These are phyloP conservation scores for Trichopria drosophilae DNA, from an alignment of 2,888 invertebrate species.

Conservation along the genomic window DNA sequence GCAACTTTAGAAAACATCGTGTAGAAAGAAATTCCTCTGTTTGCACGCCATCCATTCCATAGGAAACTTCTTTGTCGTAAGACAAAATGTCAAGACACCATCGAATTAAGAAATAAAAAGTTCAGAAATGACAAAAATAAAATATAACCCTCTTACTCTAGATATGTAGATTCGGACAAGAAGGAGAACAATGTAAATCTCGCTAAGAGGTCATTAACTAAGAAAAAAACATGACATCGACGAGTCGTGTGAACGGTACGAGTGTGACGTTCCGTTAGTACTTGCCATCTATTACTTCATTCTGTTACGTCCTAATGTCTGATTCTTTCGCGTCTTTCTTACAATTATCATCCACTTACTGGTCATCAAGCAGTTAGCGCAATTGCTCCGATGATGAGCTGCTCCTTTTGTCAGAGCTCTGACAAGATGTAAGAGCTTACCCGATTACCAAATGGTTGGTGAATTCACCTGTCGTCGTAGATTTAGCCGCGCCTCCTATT, in stretches of 20 bases:
- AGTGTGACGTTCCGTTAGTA: too few relatives aligned
- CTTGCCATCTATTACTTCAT: slow-evolving; percentile 24
- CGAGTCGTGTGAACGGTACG: slow-evolving; percentile 23
- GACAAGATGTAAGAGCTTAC: slow-evolving; percentile 25
- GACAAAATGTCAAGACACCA: too few relatives aligned
- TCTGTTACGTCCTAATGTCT: background rate
- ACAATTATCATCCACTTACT: slow-evolving; percentile 57
- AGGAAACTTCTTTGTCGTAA: too few relatives aligned
- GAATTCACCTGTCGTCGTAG: slow-evolving; percentile 55
- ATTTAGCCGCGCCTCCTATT: slow-evolving; percentile 50
- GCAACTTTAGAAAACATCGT: too few relatives aligned
- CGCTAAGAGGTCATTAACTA: too few relatives aligned
- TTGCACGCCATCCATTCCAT: too few relatives aligned
- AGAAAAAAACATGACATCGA: slow-evolving; percentile 25
- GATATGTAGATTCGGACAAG: too few relatives aligned
- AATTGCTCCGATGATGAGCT: slow-evolving; percentile 50
- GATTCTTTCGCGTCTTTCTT: slow-evolving; percentile 27
- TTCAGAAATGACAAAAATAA: too few relatives aligned
- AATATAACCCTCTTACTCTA: too few relatives aligned
- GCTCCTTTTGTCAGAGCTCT: slow-evolving; percentile 46
- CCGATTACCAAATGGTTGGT: slow-evolving; percentile 49
- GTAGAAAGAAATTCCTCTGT: too few relatives aligned
- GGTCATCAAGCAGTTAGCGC: slow-evolving; percentile 54
- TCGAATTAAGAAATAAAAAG: too few relatives aligned
- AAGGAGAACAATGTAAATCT: too few relatives aligned